Conservation (phyloP, 2,888 invertebrate species). For the Sinodicranocentrus sp. region DNA sequence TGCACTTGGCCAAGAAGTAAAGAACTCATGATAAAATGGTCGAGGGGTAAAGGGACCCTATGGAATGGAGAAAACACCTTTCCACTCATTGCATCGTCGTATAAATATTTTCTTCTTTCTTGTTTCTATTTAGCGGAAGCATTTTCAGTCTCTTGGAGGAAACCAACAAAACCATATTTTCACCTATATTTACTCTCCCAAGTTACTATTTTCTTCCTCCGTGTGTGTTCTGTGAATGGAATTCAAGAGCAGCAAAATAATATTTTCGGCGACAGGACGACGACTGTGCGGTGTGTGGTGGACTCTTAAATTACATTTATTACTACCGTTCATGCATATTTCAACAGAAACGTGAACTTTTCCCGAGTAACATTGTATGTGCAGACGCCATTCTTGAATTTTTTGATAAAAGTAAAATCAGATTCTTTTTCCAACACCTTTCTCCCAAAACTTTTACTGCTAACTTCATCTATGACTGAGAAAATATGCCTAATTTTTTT, state of each 20-base stretch:
- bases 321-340: conserved; percentile 37
- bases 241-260: too few relatives aligned
- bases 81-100: too few relatives aligned
- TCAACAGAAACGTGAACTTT: conserved; percentile 37
- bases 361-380: conserved; percentile 29
- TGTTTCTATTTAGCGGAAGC: neutral
- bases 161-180: conserved; percentile 23
- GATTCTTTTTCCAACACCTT: neutral
- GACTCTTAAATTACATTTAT: conserved; percentile 41
- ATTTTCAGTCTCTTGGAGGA: neutral
- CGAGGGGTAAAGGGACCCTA: too few relatives aligned
- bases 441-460: neutral
- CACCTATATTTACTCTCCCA: neutral
- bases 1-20: neutral
- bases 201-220: neutral
- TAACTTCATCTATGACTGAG: too few relatives aligned
- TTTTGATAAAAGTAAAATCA: conserved; percentile 27
- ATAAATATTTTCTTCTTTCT: neutral
- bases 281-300: conserved; percentile 2
- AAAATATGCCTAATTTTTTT: conserved; percentile 12
- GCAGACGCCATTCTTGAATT: conserved; percentile 27
- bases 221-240: too few relatives aligned
- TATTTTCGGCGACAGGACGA: too few relatives aligned
- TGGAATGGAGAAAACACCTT: too few relatives aligned
- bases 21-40: too few relatives aligned